Conservation (phyloP, 2,113 vertebrate species). For the Fregata magnificens region DNA sequence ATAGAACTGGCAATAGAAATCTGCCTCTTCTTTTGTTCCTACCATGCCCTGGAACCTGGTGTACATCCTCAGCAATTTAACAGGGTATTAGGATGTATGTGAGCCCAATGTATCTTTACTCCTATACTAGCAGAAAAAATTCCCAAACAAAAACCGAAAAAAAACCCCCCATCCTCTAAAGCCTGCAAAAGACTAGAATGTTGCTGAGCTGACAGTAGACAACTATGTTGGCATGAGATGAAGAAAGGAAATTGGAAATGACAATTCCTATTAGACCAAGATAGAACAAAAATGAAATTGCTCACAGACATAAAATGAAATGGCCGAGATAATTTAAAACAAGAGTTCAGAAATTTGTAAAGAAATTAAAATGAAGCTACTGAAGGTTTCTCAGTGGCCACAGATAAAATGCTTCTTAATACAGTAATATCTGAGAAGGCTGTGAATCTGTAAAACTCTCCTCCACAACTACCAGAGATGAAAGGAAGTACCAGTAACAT, state of each 20-base stretch:
- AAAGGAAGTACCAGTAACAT: neutral
- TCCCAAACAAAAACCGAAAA: accelerated
- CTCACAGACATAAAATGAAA: neutral
- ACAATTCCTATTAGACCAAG: neutral
- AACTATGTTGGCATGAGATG: neutral
- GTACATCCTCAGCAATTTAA: neutral
- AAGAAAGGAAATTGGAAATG: neutral
- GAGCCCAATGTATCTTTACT: neutral
- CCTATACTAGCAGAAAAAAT: neutral
- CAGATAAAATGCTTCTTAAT: neutral
- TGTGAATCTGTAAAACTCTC: neutral
- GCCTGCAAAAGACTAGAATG: neutral
- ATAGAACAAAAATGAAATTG: neutral
- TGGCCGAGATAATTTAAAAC: neutral
- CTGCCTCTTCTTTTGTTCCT: neutral
- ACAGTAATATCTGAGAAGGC: neutral
- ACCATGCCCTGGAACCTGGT: neutral
- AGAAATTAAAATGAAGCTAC: neutral
- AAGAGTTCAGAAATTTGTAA: neutral
- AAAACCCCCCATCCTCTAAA: neutral
- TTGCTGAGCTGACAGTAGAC: neutral
- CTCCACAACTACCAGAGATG: neutral
- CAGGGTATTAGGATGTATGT: neutral
- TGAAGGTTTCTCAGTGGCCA: neutral
- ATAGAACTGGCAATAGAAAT: neutral